Conservation (phyloP, 2,113 vertebrate genomes). For the Rhea pennata region DNA sequence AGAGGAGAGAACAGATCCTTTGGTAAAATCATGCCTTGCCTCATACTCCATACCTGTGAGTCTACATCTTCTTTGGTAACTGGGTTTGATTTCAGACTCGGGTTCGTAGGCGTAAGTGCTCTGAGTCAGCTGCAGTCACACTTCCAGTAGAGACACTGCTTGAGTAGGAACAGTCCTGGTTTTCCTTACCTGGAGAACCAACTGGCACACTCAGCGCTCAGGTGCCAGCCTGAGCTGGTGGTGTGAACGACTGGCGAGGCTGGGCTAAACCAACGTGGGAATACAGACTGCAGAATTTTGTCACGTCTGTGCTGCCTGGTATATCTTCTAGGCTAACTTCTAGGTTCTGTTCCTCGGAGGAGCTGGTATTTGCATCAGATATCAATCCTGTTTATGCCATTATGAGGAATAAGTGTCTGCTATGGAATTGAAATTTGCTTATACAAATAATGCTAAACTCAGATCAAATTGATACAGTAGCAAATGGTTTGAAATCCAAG, state of each 20-base stretch:
- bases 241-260: neutral
- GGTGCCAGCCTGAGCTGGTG: neutral
- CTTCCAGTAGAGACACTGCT: neutral
- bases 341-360: neutral
- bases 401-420: neutral
- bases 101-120: neutral
- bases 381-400: neutral
- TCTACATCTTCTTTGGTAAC: neutral
- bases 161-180: neutral
- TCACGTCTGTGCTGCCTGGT: neutral
- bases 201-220: neutral
- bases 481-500: neutral
- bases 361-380: neutral
- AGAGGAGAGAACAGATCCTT: neutral
- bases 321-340: neutral
- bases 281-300: rapidly evolving
- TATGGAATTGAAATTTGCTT: neutral
- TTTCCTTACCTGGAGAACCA: neutral
- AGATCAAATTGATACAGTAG: neutral
- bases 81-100: neutral
- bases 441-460: neutral
- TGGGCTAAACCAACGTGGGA: rapidly evolving
- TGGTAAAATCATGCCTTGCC: neutral
- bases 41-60: rapidly evolving
- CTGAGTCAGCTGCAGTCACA: neutral